Base-by-base conservation (phyloP, 2,888 invertebrate species). In the Ferdinandea cuprea region DNA sequence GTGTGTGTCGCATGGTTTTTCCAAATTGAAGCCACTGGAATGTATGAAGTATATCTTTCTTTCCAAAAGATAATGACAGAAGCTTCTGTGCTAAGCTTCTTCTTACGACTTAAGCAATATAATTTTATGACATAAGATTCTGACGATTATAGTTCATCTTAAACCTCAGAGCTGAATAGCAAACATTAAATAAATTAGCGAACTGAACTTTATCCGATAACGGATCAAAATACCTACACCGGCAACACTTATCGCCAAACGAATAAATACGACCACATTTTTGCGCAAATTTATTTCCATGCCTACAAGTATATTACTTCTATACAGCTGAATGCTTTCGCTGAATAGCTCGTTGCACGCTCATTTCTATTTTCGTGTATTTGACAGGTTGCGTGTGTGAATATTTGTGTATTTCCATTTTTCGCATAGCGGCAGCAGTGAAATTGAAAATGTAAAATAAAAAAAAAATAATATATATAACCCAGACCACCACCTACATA, bases 361-460 rank as follows among this genome's bases (percentile, higher is more conserved):
- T 74, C 80, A 76, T 80, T 69, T 80, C 80, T 80, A 80, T 80
- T 80, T 80, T 80, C 74, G 80, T 80, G 79, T 65, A 54, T 77
- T 81, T 81, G 81, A 81, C 81, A 81, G 81, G 46, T 80, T 77
- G 65, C 21, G n/a, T 80, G 71, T 77, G 77, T 54, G 71, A 71
- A 72, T 59, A 66, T 77, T 79, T 84, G 84, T 84, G 59, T 84
- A 79, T 77, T 84, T 78, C 73, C 40, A 74, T 65, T 84, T 77
- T 79, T 63, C 61, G 78, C 66, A 74, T 84, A 69, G 79, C 74
- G 73, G 69, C 65, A 65, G 73, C 79, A 69, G 79, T 79, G 50
- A 11, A 40, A 72, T 66, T 78, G 68, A 83, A 44, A 83, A 83
- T 73, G 83, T 78, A 73, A 83, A 77, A 54, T n/a, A 40, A 28